phyloP scores from a whole-genome alignment of 2,113 vertebrate genomes.

The Greenwoodochromis staneri region DNA sequence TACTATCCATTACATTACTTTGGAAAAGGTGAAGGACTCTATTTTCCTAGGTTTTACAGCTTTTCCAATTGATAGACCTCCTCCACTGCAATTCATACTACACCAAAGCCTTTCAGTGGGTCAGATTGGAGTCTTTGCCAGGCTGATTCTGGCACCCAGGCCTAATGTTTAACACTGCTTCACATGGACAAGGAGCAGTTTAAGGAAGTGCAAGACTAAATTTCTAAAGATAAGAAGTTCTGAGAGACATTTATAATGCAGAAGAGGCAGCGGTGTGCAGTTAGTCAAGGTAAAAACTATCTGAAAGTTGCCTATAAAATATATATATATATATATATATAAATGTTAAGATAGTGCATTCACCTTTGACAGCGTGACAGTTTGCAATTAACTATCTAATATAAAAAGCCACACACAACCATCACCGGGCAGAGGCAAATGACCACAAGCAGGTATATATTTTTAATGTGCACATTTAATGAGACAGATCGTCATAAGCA shows the following conservation, averaged over 20 bases:
- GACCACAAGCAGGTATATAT: background rate
- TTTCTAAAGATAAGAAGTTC: background rate
- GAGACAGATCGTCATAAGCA: background rate
- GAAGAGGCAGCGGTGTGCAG: background rate
- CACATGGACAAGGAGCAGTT: background rate
- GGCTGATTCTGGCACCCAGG: background rate
- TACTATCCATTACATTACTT: background rate
- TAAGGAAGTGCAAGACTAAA: background rate
- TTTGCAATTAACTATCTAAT: background rate
- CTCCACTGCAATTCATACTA: background rate
- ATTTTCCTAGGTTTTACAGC: background rate
- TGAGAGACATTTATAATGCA: background rate
- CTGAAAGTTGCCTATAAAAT: background rate
- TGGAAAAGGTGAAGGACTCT: background rate
- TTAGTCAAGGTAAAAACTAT: background rate
- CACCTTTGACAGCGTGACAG: background rate
- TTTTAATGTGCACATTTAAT: background rate
- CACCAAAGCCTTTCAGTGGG: background rate
- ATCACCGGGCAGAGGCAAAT: background rate
- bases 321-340: background rate
- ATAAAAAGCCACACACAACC: background rate
- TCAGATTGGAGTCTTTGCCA: background rate
- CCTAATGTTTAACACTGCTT: background rate
- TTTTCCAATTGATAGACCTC: background rate
- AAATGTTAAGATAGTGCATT: background rate